Evolutionary conservation across 2,797 vertebrate genomes (phyloP).

Genomic region (Morus bassanus): DNA sequence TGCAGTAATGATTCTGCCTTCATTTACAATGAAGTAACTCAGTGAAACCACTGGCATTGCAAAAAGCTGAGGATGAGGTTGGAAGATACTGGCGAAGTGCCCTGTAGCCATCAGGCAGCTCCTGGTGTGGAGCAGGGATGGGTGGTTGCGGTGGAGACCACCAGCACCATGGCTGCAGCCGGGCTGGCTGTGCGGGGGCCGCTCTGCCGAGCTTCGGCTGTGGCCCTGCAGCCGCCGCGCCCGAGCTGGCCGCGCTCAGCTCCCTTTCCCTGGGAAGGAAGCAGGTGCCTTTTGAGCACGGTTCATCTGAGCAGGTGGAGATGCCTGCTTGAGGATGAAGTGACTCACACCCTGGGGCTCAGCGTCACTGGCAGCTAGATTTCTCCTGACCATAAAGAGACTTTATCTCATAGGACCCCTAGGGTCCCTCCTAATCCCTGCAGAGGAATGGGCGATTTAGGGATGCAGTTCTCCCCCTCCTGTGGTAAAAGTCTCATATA

Average conservation of each 20-base stretch:
- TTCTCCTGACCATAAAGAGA: background rate
- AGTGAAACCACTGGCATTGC: background rate
- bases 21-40: fast-evolving
- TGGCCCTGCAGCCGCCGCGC: background rate
- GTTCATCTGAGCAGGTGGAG: background rate
- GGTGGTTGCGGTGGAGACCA: background rate
- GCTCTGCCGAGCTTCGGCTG: background rate
- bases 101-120: background rate
- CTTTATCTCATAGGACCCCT: background rate
- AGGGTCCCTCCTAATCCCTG: background rate
- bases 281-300: background rate
- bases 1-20: background rate
- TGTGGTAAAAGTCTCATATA: background rate
- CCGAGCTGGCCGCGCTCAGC: background rate
- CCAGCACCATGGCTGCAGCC: fast-evolving
- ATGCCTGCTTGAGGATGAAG: background rate
- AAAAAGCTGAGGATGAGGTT: background rate
- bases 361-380: background rate
- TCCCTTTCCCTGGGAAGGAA: background rate
- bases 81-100: too few species aligned
- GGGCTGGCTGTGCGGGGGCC: background rate
- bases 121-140: background rate
- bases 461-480: background rate
- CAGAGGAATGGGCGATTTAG: background rate
- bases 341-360: too few species aligned